Percentiles rank a stretch among this genome's conserved stretches.
Evolutionary conservation across 2,113 vertebrate species (phyloP).

Genomic region (Orthonyx spaldingii): DNA sequence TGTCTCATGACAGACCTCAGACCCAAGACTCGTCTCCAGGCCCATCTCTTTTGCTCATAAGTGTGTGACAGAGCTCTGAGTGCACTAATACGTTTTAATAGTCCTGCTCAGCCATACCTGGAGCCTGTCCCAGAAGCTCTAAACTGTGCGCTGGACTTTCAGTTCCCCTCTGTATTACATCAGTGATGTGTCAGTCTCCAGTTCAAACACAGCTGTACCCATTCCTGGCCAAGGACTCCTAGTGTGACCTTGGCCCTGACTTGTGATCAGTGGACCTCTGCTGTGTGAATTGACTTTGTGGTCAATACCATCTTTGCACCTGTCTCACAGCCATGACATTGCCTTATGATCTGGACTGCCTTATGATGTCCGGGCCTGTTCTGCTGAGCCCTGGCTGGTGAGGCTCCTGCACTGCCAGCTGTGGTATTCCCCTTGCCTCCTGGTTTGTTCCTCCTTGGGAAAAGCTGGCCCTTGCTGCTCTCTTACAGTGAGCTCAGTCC

Average conservation of each 20-base stretch:
- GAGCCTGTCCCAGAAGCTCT: not conserved
- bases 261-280: not conserved
- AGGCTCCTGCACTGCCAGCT: not conserved
- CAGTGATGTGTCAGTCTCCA: not conserved
- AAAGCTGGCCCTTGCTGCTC: not conserved
- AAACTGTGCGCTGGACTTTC: not conserved
- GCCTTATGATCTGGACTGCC: not conserved
- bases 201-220: constrained; percentile 25
- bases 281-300: not conserved
- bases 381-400: not conserved
- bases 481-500: not conserved
- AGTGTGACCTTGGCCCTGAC: not conserved
- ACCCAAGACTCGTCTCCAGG: not conserved
- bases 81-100: not conserved
- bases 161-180: not conserved
- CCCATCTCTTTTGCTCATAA: not conserved
- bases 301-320: not conserved
- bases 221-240: not conserved
- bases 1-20: not conserved
- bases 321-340: not conserved
- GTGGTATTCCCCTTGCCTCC: not conserved
- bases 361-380: not conserved
- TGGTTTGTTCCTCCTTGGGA: not conserved
- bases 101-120: not conserved
- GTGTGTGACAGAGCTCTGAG: not conserved